Evolutionary conservation across 2,888 invertebrate species (phyloP), one percentile per base, ranked within the genome.

Genomic region (Diachrysia chrysitis): DNA sequence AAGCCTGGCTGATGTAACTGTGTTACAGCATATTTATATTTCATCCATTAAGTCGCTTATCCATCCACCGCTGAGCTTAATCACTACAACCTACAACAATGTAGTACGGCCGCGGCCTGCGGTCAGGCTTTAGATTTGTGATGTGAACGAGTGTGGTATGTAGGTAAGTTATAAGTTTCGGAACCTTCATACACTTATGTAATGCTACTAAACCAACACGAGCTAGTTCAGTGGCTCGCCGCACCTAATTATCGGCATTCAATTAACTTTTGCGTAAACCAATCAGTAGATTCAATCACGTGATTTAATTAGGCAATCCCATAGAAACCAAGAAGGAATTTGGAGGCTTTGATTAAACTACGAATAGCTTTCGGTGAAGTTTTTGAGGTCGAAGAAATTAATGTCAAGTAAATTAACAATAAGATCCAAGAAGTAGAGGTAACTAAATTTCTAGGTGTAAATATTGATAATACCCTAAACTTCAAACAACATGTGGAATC

Each of bases 241-340:
- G 42, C 65, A 80, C 63, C 81, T 66, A 59, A 78, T 78, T 71
- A 78, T 73, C 55, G 67, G 64, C 56, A 73, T 80, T 78, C 66
- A 68, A 78, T 78, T 78, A 68, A 73, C 81, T 73, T 78, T 73
- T 66, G 67, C 70, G 61, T 63, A 53, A 68, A 58, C 57, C 70
- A 78, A 80, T 80, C 77, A 69, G 58, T 57, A 63, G 63, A 63
- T 69, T 65, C 56, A 48, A 77, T 78, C 63, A 53, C 63, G 51
- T 54, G 58, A 71, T 71, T 68, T 64, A 56, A 80, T 76, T 69
- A 74, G 58, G 25, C 17, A 48, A 55, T 65, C 61, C 69, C 16
- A 25, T 53, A 6, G 58, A 53, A 48, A 51, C 35, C 51, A 53
- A 61, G n/a, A 35, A 56, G 51, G 19, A 35, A 46, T 60, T 60